Percentiles rank a stretch among this genome's conserved stretches.
Conservation (phyloP, 2,888 invertebrate species). For the Fragum whitleyi region DNA sequence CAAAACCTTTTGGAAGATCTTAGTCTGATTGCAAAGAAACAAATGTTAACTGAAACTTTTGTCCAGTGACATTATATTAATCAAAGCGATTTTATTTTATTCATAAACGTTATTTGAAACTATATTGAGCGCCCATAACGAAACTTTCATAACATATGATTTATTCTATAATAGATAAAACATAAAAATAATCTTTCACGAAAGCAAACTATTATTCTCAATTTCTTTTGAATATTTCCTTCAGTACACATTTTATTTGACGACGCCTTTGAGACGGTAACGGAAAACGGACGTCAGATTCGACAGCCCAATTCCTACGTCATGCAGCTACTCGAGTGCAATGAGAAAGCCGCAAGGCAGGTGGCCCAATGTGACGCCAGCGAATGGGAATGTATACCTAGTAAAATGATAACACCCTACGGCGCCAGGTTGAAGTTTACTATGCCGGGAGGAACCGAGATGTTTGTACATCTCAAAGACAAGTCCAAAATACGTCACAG, state of each 20-base stretch:
- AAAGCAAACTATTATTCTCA: no score
- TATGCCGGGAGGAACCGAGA: slow-evolving; percentile 97
- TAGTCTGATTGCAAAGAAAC: no score
- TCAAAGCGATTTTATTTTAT: no score
- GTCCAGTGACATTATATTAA: no score
- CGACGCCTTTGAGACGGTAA: slow-evolving; percentile 96
- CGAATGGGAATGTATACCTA: slow-evolving; percentile 93
- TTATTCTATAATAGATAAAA: no score
- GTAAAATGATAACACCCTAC: slow-evolving; percentile 96
- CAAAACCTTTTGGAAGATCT: no score
- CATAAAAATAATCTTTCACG: no score
- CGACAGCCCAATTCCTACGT: slow-evolving; percentile 95
- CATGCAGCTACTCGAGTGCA: slow-evolving; percentile 93
- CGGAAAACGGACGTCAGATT: slow-evolving; percentile 90
- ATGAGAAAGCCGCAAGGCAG: slow-evolving; percentile 85
- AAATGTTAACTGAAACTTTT: no score
- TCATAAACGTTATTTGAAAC: no score
- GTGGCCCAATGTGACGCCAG: slow-evolving; percentile 82
- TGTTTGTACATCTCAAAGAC: slow-evolving; percentile 98
- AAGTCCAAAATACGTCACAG: slow-evolving; percentile 98
- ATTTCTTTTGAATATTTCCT: slow-evolving; percentile 73
- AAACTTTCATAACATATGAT: no score
- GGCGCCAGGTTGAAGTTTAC: slow-evolving; percentile 97
- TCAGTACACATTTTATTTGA: slow-evolving; percentile 98
- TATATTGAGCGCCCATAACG: no score